Evolutionary conservation across 1,140 invertebrate genomes (phyloP).

Genomic region (Caenorhabditis brenneri): DNA sequence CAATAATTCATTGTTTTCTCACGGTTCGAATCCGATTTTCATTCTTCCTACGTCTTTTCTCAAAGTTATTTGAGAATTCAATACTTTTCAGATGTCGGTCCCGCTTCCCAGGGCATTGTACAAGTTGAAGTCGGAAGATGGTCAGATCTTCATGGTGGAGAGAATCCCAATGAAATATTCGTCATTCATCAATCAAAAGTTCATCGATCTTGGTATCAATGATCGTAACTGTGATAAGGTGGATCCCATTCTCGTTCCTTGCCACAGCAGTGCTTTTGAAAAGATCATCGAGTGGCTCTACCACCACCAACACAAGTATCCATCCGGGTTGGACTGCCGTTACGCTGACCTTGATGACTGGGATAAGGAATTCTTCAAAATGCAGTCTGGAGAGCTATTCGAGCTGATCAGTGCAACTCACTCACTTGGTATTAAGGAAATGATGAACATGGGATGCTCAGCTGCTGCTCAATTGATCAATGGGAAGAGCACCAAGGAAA

Average conservation of each 20-base stretch:
- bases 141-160: neutral
- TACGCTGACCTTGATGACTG: neutral
- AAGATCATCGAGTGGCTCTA: neutral
- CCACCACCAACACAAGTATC: neutral
- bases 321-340: neutral
- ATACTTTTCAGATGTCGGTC: neutral
- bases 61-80: neutral
- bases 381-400: neutral
- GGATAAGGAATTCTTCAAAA: constrained; percentile 15
- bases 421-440: neutral
- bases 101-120: neutral
- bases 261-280: neutral
- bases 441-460: constrained; percentile 23
- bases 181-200: neutral
- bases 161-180: neutral
- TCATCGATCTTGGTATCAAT: neutral
- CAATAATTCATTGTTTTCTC: too few species aligned
- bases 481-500: neutral
- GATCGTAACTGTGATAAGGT: neutral
- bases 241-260: neutral
- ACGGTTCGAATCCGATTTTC: neutral
- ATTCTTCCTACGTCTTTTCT: neutral
- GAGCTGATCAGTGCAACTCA: neutral
- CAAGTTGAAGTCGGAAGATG: constrained; percentile 4
- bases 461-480: neutral